phyloP scores from a whole-genome alignment of 2,113 vertebrate species.

The Ahaetulla prasina region DNA sequence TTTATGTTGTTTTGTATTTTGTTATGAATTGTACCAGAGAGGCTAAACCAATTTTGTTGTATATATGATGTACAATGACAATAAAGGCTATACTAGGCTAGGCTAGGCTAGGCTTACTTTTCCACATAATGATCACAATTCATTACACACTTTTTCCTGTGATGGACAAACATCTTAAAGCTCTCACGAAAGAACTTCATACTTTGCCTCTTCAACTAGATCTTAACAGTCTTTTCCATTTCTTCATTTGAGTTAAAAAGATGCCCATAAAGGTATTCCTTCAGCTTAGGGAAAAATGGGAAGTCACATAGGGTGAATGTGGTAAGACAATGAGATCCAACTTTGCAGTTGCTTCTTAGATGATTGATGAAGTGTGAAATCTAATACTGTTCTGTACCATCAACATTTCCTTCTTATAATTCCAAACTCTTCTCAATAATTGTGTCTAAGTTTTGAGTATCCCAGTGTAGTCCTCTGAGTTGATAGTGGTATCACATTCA shows the following conservation, averaged over 20 bases:
- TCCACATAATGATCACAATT: not conserved
- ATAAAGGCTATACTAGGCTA: no score
- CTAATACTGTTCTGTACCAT: not conserved
- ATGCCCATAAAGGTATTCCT: not conserved
- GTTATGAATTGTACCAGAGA: no score
- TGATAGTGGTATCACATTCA: not conserved
- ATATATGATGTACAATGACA: no score
- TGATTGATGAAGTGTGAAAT: not conserved
- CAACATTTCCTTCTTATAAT: not conserved
- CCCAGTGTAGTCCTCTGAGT: not conserved
- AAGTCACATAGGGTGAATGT: not conserved
- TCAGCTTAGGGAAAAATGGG: not conserved
- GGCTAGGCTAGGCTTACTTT: not conserved
- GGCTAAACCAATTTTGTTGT: no score
- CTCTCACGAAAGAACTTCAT: not conserved
- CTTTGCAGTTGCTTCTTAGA: not conserved
- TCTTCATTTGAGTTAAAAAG: not conserved
- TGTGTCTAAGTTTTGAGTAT: not conserved
- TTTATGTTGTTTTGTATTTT: no score
- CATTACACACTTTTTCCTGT: not conserved
- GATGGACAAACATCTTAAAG: not conserved
- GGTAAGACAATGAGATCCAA: not conserved
- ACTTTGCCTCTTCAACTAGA: not conserved
- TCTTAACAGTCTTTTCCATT: not conserved
- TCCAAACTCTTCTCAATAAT: not conserved